These are phyloP conservation scores for Mycalesis mineus DNA, from an alignment of 2,888 invertebrate genomes.

Conservation along the genomic window DNA sequence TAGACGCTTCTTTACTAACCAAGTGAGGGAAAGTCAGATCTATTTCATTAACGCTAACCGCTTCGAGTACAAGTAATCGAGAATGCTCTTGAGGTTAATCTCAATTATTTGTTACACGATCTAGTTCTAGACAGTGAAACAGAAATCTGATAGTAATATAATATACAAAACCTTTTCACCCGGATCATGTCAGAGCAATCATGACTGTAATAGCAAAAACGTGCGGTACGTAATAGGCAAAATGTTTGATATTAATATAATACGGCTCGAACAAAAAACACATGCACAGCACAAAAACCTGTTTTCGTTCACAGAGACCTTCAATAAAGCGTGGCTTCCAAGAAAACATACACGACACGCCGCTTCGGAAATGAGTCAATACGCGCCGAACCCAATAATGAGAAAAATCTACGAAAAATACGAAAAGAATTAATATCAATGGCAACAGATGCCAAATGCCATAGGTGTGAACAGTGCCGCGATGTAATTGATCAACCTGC, in stretches of 20 bases:
- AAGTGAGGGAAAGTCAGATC: slow-evolving; percentile 7
- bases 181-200: slow-evolving; percentile 2
- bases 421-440: not conserved
- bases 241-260: not conserved
- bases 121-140: not conserved
- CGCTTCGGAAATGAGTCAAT: slow-evolving; percentile 25
- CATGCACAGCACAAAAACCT: slow-evolving; percentile 21
- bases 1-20: not conserved
- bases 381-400: slow-evolving; percentile 15
- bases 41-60: not conserved
- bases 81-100: not conserved
- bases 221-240: not conserved
- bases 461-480: not conserved
- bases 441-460: not conserved
- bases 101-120: not conserved
- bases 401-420: slow-evolving; percentile 7
- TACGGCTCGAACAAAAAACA: slow-evolving; percentile 7
- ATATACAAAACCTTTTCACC: not conserved
- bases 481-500: not conserved
- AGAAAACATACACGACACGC: slow-evolving; percentile 25
- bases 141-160: not conserved
- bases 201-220: not conserved
- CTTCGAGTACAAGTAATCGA: not conserved
- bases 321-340: slow-evolving; percentile 26
- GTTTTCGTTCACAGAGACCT: slow-evolving; percentile 22